A percentile compares a stretch with the other conserved stretches of the same genome.
Evolutionary conservation across 2,888 invertebrate species (phyloP).

Genomic region (Protonemura montana): DNA sequence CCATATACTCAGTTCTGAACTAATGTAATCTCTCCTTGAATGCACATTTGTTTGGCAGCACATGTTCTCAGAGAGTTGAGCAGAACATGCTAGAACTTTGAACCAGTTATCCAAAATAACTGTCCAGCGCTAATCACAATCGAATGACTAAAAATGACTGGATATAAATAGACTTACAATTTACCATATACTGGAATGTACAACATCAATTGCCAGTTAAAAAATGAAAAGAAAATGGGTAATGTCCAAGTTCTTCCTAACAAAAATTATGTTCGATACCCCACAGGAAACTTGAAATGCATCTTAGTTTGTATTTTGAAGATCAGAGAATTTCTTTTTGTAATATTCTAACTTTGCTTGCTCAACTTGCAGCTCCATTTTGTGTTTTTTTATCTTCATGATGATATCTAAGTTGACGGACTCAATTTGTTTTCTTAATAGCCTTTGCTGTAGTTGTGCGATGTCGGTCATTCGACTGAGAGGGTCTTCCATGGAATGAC

Average conservation of each 20-base stretch:
- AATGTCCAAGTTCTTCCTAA: not conserved
- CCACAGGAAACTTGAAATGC: too few relatives aligned
- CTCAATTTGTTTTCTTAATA: slow-evolving; percentile 45
- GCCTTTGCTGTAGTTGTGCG: slow-evolving; percentile 36
- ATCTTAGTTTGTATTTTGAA: not conserved
- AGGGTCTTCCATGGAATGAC: slow-evolving; percentile 33
- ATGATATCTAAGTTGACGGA: slow-evolving; percentile 45
- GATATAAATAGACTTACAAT: not conserved
- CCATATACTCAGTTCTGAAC: not conserved
- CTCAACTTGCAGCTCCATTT: slow-evolving; percentile 46
- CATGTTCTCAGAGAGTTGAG: not conserved
- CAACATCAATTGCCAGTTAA: not conserved
- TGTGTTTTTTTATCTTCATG: slow-evolving; percentile 46
- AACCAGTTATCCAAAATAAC: not conserved
- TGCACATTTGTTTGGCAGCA: not conserved
- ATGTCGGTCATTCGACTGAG: slow-evolving; percentile 34
- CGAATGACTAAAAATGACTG: not conserved
- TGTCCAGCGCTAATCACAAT: not conserved
- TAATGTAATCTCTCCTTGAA: not conserved
- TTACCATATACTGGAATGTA: not conserved
- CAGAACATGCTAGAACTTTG: not conserved
- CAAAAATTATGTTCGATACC: not conserved
- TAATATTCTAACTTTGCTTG: slow-evolving; percentile 48
- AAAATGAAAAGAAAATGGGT: not conserved
- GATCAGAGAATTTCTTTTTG: slow-evolving; percentile 38